Evolutionary conservation across 2,797 vertebrate genomes (phyloP), one percentile per base, ranked within the genome.

Genomic region (Gadopsis bispinosus): DNA sequence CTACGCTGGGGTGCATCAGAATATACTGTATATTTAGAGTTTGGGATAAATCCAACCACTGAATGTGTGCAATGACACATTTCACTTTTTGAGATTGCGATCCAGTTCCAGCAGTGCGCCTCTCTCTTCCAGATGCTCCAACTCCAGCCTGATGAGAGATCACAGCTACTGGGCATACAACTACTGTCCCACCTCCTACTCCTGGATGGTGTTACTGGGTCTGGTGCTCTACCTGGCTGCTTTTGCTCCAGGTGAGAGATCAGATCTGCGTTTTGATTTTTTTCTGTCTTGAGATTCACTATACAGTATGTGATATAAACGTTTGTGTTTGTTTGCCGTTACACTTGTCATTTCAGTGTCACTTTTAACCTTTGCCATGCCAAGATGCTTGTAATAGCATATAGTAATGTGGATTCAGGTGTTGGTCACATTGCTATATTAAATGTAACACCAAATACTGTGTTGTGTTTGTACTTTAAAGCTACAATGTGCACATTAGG

Each of bases 151-250:
- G 85, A 94, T 94, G 93, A 94, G 86, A 64, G 95, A 96, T 83
- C 95, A 95, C 29, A 92, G 94, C 48, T 96, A 96, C 90, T 99
- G 98, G 98, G 98, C 98, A 31, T 99, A 98, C 88, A 99, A 99
- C 89, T 99, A 98, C 95, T 99, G 98, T 37, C 98, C 98, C 70
- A 98, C 97, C 17, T 96, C 96, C 0, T 99, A 96, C 91, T 97
- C 96, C 62, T 99, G 98, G 98, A 94, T 97, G 69, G 97, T 96
- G 45, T 93, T 99, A 62, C 77, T 99, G 83, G 98, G 97, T 69
- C 96, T 99, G 84, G 93, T 99, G 88, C 89, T 97, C 20, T 99
- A 99, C 87, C 93, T 99, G 66, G 90, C 97, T 88, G 97, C 96
- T 89, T 99, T 99, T 73, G 98, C 98, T 81, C 98, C 98, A 84